Base-by-base conservation (phyloP, 2,113 vertebrate genomes). In the Istiophorus platypterus region DNA sequence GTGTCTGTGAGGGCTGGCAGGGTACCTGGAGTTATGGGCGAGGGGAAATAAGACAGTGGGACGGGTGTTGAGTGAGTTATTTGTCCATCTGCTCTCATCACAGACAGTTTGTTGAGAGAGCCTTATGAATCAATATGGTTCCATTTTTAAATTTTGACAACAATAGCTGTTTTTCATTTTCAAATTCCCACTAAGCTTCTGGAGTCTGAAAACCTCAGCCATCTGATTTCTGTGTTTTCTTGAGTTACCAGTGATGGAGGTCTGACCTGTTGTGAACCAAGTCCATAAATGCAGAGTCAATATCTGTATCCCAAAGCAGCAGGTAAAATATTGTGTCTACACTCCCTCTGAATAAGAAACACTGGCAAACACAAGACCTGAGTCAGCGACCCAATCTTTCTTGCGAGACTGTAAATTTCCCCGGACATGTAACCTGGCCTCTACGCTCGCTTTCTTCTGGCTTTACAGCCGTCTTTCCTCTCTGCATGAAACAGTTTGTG, bases 251-350 rank as follows among this genome's bases (percentile, higher is more conserved):
- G 18, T 10, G 68, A 85, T 58, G 29, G 79, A 61, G 56, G 54
- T 76, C 79, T 45, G 52, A 76, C 49, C 65, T 61, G 59, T 51
- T 13, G 34, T 65, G 49, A 57, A 65, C 13, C 29, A 72, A 61
- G 56, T 84, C 76, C 37, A 84, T 90, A 77, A 86, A 26, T 76
- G 70, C 58, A 59, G 39, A 66, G 81, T 88, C 87, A 82, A 69
- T 83, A 80, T 82, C 66, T 56, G n/a, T 74, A 42, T 86, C 79
- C 67, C 85, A 76, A 65, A 88, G 72, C 68, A 75, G 78, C 71
- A 20, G 62, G 29, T n/a, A 70, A 88, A 86, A 86, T 84, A 89
- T 82, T 72, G 78, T 27, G n/a, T 66, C 68, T 84, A 49, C 71
- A 22, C 18, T 79, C 47, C 0, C 17, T 51, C 75, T 72, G 80